Evolutionary conservation across 2,888 invertebrate genomes (phyloP), one percentile per base, ranked within the genome.

Genomic region (Parascotia fuliginaria): DNA sequence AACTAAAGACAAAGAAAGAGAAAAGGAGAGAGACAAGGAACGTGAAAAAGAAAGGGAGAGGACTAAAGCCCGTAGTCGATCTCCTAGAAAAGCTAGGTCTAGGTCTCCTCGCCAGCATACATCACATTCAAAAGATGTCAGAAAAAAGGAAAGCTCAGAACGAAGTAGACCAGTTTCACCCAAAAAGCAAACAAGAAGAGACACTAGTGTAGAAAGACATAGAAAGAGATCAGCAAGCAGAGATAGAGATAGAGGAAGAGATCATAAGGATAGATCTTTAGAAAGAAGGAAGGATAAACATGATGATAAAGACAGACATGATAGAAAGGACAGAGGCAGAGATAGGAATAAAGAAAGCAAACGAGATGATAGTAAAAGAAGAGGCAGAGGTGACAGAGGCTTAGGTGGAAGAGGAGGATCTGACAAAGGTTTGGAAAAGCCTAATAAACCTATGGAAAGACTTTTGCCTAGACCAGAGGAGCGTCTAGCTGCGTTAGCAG

Each of bases 271-370:
- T 68, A 89, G 79, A 70, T 93, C 82, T 53, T 77, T 87, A 70
- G 93, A 93, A 65, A 82, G 87, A 59, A 83, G 92, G 48, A 93
- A 93, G 74, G 88, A 92, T 50, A 93, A 93, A 73, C 87, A 93
- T 67, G 93, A 93, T 53, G 93, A 93, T 37, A 92, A 93, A 74
- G 94, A 94, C 64, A 85, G 93, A 71, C 90, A 95, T 59, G 95
- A 95, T 49, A 90, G 95, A 39, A 94, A 94, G 60, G 96, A 96
- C 60, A 91, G 96, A 57, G 95, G 95, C 42, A 94, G 96, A 45
- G 93, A 92, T 86, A 87, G 94, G 55, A 93, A 63, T 39, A 70
- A 94, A 44, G 95, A 91, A 55, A 82, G 75, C 62, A 92, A 92
- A 82, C 81, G 92, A 65, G 89, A 90, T 59, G 93, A 94, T 49